Percentiles rank a stretch among this genome's conserved stretches.
These are phyloP conservation scores for Dromococcyx pavoninus DNA, from an alignment of 2,797 vertebrate genomes.

Conservation along the genomic window DNA sequence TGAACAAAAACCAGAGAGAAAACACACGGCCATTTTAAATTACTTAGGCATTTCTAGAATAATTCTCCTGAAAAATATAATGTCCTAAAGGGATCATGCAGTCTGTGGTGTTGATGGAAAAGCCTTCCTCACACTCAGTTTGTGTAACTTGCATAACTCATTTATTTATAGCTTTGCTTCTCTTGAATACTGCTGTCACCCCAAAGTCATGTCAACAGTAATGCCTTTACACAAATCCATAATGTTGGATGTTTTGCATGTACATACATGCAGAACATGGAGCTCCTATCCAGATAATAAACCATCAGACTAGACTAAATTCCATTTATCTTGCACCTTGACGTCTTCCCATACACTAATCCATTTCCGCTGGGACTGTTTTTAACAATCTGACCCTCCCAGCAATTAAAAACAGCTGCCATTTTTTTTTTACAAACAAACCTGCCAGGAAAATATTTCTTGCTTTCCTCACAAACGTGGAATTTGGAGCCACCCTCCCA, in stretches of 20 bases:
- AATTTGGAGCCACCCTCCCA: conserved; percentile 61
- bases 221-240: not conserved
- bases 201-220: not conserved
- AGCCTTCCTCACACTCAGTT: not conserved
- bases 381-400: conserved; percentile 63
- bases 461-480: conserved; percentile 65
- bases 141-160: conserved; percentile 6
- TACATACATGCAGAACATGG: not conserved
- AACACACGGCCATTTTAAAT: not conserved
- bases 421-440: conserved; percentile 43
- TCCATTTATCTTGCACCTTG: conserved; percentile 44
- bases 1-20: not conserved
- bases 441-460: conserved; percentile 70
- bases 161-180: not conserved
- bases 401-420: conserved; percentile 63
- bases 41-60: not conserved
- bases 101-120: conserved; percentile 21
- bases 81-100: not conserved
- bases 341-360: conserved; percentile 39
- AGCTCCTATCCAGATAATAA: not conserved
- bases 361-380: conserved; percentile 19
- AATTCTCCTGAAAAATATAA: not conserved
- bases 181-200: not conserved
- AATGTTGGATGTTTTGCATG: fast-evolving
- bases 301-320: not conserved